phyloP scores from a whole-genome alignment of 2,888 invertebrate genomes.

The Alcis repandata region DNA sequence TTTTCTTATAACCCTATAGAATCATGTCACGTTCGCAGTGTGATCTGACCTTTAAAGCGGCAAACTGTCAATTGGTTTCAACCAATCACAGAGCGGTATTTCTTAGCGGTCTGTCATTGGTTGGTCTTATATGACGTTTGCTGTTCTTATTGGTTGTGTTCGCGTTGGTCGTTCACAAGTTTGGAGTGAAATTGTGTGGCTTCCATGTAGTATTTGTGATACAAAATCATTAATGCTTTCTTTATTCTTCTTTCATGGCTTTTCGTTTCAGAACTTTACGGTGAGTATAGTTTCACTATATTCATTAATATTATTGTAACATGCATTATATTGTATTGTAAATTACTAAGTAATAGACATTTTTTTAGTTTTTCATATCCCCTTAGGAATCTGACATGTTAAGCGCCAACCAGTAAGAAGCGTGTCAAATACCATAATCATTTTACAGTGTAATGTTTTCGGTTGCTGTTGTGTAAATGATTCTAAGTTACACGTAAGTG shows the following conservation, averaged over 20 bases:
- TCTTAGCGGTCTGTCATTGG: conserved; percentile 21
- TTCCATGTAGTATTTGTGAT: conserved; percentile 82
- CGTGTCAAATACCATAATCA: background rate
- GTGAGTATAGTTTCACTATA: conserved; percentile 65
- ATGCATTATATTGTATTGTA: background rate
- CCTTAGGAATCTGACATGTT: background rate
- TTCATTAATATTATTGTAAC: conserved; percentile 4
- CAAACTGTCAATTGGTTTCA: conserved; percentile 10
- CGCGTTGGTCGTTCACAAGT: conserved; percentile 39
- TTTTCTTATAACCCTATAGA: too few relatives aligned
- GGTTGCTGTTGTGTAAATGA: background rate
- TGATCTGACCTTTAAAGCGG: conserved; percentile 35
- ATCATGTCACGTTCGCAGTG: conserved; percentile 46
- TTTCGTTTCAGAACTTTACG: conserved; percentile 72
- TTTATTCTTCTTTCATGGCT: conserved; percentile 75
- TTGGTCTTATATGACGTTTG: conserved; percentile 16
- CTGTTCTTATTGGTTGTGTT: conserved; percentile 31
- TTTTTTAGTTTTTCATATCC: background rate
- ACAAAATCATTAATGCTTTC: conserved; percentile 66
- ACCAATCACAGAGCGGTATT: conserved; percentile 28
- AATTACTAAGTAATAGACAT: background rate
- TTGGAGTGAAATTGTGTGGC: conserved; percentile 53
- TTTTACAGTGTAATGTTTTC: background rate
- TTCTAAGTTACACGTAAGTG: background rate
- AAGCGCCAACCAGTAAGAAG: background rate